These are phyloP conservation scores for Ramphastos sulfuratus DNA, from an alignment of 2,113 vertebrate genomes.

Conservation along the genomic window DNA sequence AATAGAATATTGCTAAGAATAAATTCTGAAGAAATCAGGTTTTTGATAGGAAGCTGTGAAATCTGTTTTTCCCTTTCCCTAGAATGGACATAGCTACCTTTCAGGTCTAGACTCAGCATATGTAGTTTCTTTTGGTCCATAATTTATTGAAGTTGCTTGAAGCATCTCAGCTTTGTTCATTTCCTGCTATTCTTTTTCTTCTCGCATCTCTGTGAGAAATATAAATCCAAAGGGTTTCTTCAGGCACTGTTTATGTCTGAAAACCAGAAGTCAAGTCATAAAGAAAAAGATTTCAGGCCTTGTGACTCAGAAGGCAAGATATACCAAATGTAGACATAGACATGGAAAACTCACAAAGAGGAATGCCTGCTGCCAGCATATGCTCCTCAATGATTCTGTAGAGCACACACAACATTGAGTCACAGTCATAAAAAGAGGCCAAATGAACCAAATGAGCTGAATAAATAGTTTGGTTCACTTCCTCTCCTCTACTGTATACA, in stretches of 20 bases:
- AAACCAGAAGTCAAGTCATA: not conserved
- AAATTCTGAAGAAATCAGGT: not conserved
- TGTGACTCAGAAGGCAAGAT: not conserved
- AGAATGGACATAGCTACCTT: not conserved
- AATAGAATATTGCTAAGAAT: not conserved
- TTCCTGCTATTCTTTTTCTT: not conserved
- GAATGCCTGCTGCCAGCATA: not conserved
- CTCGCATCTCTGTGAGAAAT: not conserved
- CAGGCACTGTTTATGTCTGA: not conserved
- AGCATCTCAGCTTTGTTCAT: not conserved
- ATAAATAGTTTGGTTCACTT: not conserved
- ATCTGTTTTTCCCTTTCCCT: not conserved
- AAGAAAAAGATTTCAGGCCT: not conserved
- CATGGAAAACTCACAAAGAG: not conserved
- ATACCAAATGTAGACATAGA: fast-evolving
- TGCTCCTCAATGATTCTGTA: not conserved
- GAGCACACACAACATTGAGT: not conserved
- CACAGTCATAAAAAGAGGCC: not conserved
- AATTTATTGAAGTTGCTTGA: not conserved
- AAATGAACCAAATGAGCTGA: not conserved
- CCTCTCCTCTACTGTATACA: not conserved
- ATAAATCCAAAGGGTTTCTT: not conserved
- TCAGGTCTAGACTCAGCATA: not conserved
- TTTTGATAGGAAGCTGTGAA: not conserved
- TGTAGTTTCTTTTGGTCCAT: not conserved